Evolutionary conservation across 2,113 vertebrate species (phyloP).

Genomic region (Delphinus delphis): DNA sequence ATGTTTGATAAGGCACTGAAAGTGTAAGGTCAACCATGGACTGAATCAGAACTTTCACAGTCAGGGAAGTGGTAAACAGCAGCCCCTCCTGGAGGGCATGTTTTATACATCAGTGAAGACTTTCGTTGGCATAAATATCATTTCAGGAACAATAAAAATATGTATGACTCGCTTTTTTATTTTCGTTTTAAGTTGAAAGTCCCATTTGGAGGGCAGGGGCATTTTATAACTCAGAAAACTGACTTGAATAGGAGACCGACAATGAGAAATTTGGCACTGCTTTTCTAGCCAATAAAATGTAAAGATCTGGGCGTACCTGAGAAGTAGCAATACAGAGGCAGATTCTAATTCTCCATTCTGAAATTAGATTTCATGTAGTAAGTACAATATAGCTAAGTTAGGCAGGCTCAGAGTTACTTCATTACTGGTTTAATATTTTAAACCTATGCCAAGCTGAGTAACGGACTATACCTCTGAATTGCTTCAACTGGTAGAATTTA

Average conservation of each 20-base stretch:
- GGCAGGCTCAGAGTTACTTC: not conserved
- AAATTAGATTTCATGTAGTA: not conserved
- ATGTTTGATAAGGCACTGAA: not conserved
- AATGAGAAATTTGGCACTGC: not conserved
- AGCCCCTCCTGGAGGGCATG: not conserved
- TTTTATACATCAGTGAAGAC: not conserved
- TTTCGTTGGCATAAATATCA: not conserved
- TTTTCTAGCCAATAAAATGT: constrained; percentile 13
- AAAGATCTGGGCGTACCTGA: not conserved
- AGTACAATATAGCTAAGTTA: not conserved
- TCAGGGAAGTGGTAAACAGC: not conserved
- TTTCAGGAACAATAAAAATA: constrained; percentile 29
- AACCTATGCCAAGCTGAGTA: not conserved
- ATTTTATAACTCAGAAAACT: not conserved
- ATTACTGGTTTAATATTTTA: not conserved
- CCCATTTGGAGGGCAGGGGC: not conserved
- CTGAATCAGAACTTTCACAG: not conserved
- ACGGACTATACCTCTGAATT: not conserved
- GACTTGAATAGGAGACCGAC: not conserved
- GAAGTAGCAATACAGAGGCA: not conserved
- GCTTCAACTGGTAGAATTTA: not conserved
- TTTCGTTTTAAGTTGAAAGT: constrained; percentile 16
- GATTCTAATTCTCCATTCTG: constrained; percentile 8
- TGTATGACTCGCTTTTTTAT: not conserved
- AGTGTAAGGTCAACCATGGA: not conserved